Conservation (phyloP, 2,888 invertebrate genomes). For the Drosophila falleni region DNA sequence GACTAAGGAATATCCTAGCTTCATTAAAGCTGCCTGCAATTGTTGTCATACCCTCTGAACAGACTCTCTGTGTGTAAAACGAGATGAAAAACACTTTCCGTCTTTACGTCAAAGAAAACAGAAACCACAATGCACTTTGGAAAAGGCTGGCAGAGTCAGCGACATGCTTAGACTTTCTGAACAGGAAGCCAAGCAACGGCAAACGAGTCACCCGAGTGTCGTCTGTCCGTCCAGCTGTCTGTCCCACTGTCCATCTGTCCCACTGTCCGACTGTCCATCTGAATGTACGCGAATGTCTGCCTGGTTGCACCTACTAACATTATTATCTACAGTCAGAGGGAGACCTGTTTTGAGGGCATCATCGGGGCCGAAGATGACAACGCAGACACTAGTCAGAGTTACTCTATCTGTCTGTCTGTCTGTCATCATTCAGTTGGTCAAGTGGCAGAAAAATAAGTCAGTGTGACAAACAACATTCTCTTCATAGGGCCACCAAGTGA, state of each 20-base stretch:
- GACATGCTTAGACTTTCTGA: constrained; percentile 76
- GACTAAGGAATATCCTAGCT: constrained; percentile 29
- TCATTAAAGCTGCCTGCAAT: neutral
- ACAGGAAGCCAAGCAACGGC: constrained; percentile 72
- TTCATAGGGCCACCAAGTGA: constrained; percentile 56
- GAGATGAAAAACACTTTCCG: constrained; percentile 71
- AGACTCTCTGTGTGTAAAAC: constrained; percentile 11
- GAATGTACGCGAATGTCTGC: constrained; percentile 22
- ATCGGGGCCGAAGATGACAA: constrained; percentile 40
- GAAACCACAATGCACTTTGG: constrained; percentile 63
- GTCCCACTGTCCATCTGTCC: constrained; percentile 19
- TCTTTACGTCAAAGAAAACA: constrained; percentile 55
- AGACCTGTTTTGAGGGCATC: constrained; percentile 66
- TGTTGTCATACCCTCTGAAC: neutral
- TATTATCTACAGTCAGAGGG: constrained; percentile 36
- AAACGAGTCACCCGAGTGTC: constrained; percentile 53
- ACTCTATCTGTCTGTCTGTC: constrained; percentile 22
- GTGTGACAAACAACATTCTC: constrained; percentile 78
- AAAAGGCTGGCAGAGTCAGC: constrained; percentile 57
- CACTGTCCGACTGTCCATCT: constrained; percentile 18
- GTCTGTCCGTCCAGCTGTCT: constrained; percentile 19
- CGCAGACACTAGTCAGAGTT: constrained; percentile 19
- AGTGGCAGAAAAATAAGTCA: constrained; percentile 77
- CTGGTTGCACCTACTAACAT: constrained; percentile 58
- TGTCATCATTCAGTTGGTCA: constrained; percentile 66